These are phyloP conservation scores for Meloe dianella DNA, from an alignment of 2,888 invertebrate genomes.

Conservation along the genomic window DNA sequence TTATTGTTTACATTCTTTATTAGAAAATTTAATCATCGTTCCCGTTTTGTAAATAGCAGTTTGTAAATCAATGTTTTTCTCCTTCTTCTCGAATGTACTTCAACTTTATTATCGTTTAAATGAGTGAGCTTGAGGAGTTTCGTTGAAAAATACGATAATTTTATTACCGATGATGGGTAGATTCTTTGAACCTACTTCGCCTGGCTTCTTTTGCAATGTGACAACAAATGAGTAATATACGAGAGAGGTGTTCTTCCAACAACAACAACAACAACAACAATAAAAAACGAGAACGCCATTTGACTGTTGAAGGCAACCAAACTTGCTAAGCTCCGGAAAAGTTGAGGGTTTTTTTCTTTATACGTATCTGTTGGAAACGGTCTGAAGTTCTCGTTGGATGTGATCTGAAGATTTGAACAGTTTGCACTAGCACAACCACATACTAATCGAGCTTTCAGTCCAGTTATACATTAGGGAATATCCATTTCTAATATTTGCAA, in stretches of 20 bases:
- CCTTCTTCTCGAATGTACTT: no score
- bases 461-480: not conserved
- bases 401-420: constrained; percentile 3
- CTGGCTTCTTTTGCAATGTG: not conserved
- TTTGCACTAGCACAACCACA: not conserved
- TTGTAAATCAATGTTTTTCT: no score
- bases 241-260: not conserved
- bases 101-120: no score
- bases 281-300: not conserved
- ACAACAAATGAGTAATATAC: not conserved
- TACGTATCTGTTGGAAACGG: not conserved
- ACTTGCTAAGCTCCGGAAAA: not conserved
- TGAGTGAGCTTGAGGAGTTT: no score
- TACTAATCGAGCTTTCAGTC: not conserved
- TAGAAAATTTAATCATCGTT: no score
- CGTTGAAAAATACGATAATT: no score
- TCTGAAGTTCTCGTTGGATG: not conserved
- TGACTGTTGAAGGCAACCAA: not conserved
- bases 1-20: not conserved
- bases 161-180: not conserved
- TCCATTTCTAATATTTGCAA: not conserved
- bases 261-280: not conserved
- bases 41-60: no score
- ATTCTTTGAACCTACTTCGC: no score
- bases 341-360: not conserved